Base-by-base conservation (phyloP, 2,888 invertebrate species). In the Trissonchulus sp. region DNA sequence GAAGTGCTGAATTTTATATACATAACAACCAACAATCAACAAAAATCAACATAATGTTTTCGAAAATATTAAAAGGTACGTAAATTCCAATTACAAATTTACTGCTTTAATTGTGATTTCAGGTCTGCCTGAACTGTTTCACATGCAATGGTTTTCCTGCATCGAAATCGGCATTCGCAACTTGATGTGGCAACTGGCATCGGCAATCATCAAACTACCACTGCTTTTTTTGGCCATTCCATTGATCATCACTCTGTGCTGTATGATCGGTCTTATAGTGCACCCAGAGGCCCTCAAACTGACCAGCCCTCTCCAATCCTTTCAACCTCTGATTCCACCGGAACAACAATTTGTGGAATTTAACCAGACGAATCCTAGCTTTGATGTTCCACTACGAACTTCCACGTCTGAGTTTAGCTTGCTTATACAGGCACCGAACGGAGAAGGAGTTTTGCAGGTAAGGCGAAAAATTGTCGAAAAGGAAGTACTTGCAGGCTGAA, bases 151-250 rank as follows among this genome's bases (percentile, higher is more conserved):
- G 48, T 48, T 48, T 48, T 8, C 48, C 48, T 48, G 48, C 23
- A 48, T 48, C 48, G 48, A 48, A 23, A 48, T 48, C 23, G 48
- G 48, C 8, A 23, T 48, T 23, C 48, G 48, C 23, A 48, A 48
- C 48, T 23, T 48, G 23, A 48, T 48, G 48, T 34, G 71, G 34
- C n/a, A n/a, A 15, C 71, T 69, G 28, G 71, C 35, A 31, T 8
- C 8, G 34, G 71, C 35, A 2, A 69, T 69, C 28, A 37, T n/a
- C 71, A 69, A 69, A 69, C 2, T 69, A 31, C 71, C 71, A 69
- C 37, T 69, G 35, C 71, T 69, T 8, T 69, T 69, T n/a, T 15
- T 69, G 28, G 37, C 71, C 2, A 28, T 69, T 34, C 71, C 71
- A 31, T 35, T 69, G 23, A 31, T 69, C 3, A 28, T 34, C 2